Base-by-base conservation (phyloP, 2,888 invertebrate species). In the Ectemnius continuus region DNA sequence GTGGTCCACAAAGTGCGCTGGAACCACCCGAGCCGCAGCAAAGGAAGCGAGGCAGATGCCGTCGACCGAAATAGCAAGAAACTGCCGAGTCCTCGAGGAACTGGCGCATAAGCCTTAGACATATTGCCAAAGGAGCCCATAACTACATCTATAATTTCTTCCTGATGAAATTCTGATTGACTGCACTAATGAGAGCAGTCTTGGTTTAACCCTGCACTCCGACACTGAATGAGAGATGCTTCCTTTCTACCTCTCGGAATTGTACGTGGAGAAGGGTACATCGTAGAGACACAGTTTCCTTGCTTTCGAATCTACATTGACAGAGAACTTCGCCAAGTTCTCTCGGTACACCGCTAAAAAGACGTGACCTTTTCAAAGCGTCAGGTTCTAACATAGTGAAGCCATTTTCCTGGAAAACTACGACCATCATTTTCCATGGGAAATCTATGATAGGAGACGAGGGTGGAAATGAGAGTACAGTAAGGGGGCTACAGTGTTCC, bases 1-100 rank as follows among this genome's bases (percentile, higher is more conserved):
- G 78, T 82, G 79, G 76, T 84, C 80, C 78, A 82, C 79, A 73
- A 70, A 73, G 59, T 63, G 59, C 65, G 66, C 80, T 70, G 72
- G 48, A 67, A 70, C 66, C 36, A 36, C 8, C 48, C 47, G 52
- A 16, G 56, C 60, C 62, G 6, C 6, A 18, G 46, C 52, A 36
- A 67, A 61, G 64, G 62, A 62, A 66, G 63, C 59, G 65, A 66
- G 61, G 67, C 11, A 70, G 73, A 71, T 65, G 76, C 71, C 71
- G 70, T 68, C 76, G 66, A 70, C 69, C 73, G 46, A 81, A 81
- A 81, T 81, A 76, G 71, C 78, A 78, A 78, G 78, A 67, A 76
- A 76, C 73, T 69, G 23, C 36, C 65, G 66, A 67, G 67, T 71
- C 62, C 73, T 75, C 62, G 70, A 63, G 70, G 64, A 76, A 76